These are phyloP conservation scores for Taenioides sp. DNA, from an alignment of 2,797 vertebrate genomes.

Conservation along the genomic window DNA sequence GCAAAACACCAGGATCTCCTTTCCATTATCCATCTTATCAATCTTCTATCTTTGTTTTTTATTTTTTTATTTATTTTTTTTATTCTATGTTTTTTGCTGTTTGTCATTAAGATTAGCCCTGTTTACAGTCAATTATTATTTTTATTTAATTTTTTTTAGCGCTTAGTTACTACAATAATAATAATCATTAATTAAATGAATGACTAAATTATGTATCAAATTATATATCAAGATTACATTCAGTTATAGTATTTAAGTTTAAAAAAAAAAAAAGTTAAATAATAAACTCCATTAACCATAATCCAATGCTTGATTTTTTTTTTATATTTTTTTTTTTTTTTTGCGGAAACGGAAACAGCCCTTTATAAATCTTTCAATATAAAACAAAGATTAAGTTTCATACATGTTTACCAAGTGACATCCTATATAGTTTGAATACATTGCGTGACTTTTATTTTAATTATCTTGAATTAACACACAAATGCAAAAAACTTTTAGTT, in stretches of 20 bases:
- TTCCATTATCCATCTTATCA: conserved; percentile 51
- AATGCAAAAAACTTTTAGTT: not conserved
- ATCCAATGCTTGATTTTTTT: conserved; percentile 16
- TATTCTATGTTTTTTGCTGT: too few species aligned
- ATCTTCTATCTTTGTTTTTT: not conserved
- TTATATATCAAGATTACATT: too few species aligned
- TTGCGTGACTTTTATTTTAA: not conserved
- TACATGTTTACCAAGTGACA: too few species aligned
- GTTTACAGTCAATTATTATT: too few species aligned
- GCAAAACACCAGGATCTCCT: conserved; percentile 62
- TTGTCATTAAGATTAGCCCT: too few species aligned
- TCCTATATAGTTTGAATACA: too few species aligned
- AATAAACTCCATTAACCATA: conserved; percentile 55
- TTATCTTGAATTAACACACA: not conserved
- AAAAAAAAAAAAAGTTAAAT: not conserved
- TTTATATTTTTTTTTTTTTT: too few species aligned
- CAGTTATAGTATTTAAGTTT: not conserved
- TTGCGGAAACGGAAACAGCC: conserved; percentile 66
- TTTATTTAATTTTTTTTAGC: too few species aligned
- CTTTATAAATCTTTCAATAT: conserved; percentile 29
- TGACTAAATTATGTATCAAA: too few species aligned
- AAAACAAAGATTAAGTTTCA: not conserved
- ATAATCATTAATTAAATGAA: too few species aligned
- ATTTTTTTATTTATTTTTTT: not conserved
- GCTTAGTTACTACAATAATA: too few species aligned